A percentile compares a stretch with the other conserved stretches of the same genome.
Evolutionary conservation across 2,113 vertebrate genomes (phyloP).

Genomic region (Coturnix japonica): DNA sequence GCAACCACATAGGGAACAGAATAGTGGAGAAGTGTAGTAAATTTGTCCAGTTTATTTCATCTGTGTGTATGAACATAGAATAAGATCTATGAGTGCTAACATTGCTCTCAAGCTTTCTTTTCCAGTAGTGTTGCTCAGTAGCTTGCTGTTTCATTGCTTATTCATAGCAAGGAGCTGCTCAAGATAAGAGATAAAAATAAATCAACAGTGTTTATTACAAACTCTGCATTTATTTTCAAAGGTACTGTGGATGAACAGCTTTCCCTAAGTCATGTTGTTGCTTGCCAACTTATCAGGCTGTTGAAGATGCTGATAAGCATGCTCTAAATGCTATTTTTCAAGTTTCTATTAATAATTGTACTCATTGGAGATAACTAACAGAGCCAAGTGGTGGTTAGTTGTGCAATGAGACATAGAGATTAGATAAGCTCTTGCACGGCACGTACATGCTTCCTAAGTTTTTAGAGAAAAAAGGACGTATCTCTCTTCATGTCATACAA

Average conservation of each 20-base stretch:
- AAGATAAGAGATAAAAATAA: not conserved
- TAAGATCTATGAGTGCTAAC: not conserved
- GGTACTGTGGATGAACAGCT: not conserved
- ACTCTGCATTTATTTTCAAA: not conserved
- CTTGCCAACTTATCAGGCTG: not conserved
- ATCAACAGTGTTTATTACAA: not conserved
- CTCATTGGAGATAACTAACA: not conserved
- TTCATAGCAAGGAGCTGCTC: not conserved
- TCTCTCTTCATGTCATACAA: not conserved
- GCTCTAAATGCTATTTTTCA: not conserved
- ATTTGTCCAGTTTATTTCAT: not conserved
- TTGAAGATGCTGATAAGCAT: not conserved
- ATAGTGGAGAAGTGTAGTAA: not conserved
- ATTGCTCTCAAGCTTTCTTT: not conserved
- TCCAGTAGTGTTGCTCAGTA: not conserved
- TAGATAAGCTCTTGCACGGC: not conserved
- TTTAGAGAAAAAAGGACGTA: not conserved
- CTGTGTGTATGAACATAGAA: not conserved
- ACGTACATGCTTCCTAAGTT: not conserved
- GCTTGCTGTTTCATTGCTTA: not conserved
- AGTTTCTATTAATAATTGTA: not conserved
- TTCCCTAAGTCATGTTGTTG: not conserved
- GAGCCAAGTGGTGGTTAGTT: not conserved
- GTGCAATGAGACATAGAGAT: not conserved
- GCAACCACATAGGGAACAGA: accelerated